These are phyloP conservation scores for Diuraphis noxia DNA, from an alignment of 1,140 invertebrate genomes.

Conservation along the genomic window DNA sequence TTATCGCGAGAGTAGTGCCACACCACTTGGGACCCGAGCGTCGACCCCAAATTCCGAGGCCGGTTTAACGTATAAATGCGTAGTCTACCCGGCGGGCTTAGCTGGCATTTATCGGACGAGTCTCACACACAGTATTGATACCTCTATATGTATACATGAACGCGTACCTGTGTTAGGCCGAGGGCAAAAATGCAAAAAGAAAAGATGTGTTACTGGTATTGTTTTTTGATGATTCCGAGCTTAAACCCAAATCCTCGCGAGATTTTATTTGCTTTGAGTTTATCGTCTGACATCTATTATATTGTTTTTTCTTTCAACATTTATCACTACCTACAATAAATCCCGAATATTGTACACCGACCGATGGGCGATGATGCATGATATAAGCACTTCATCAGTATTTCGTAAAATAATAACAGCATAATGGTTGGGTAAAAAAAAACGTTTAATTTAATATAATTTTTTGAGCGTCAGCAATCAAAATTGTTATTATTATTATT, in stretches of 20 bases:
- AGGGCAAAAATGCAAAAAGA: neutral
- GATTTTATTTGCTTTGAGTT: neutral
- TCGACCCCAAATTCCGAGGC: neutral
- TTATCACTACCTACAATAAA: neutral
- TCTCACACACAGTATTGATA: neutral
- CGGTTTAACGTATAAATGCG: neutral
- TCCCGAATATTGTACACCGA: neutral
- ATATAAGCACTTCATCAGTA: neutral
- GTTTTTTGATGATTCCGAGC: neutral
- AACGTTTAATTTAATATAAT: neutral
- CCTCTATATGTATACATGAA: neutral
- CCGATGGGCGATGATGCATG: too few species aligned
- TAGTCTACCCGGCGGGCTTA: neutral
- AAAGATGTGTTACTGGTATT: neutral
- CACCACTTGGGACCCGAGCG: neutral
- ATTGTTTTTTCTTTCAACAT: neutral
- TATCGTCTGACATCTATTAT: neutral
- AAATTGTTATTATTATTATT: neutral
- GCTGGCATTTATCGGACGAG: neutral
- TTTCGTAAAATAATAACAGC: neutral
- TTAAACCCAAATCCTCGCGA: neutral
- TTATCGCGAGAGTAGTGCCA: neutral
- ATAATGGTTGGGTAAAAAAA: neutral
- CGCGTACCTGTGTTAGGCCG: neutral
- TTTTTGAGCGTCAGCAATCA: neutral